Base-by-base conservation (phyloP, 2,888 invertebrate species). In the Peribatodes rhomboidaria region DNA sequence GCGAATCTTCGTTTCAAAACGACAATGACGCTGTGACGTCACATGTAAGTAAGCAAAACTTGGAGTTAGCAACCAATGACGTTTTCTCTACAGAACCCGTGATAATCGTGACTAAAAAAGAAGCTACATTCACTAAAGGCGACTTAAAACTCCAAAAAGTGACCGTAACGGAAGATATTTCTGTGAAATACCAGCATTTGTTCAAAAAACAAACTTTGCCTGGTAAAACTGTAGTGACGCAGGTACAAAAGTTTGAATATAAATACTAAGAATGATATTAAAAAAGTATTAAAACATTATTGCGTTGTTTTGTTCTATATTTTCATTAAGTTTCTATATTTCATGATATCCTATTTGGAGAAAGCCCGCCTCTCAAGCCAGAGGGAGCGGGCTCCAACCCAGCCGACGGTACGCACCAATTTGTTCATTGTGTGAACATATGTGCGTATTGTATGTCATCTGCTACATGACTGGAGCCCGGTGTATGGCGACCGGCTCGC, bases 131-230 rank as follows among this genome's bases (percentile, higher is more conserved):
- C 1, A 85, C 83, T 0, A 92, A 90, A 67, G 88, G 85, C 0
- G 89, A 87, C 41, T 10, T 88, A 65, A 90, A 86, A 56, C 69
- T 87, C 0, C 89, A 90, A 52, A 91, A 89, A 71, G 76, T 92
- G 0, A 80, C 86, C 0, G 88, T 91, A 0, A 84, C 85, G 0
- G 92, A 92, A 65, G 85, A 92, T 14, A 79, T 92, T 0, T 82
- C 90, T 72, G 83, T 91, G 66, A 89, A 86, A 70, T 89, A 81
- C 65, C 83, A 87, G 67, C 87, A 92, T 78, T 77, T 92, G 75
- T 89, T 90, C 72, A 90, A 86, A 72, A 89, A 89, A 58, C 78
- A 87, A 46, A 82, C 80, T 0, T 61, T 71, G 14, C 86, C 86
- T 0, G 89, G 88, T 0, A 88, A 90, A 74, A 87, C 88, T 2